These are phyloP conservation scores for Motacilla tschutschensis DNA, from an alignment of 2,113 vertebrate species.

Conservation along the genomic window DNA sequence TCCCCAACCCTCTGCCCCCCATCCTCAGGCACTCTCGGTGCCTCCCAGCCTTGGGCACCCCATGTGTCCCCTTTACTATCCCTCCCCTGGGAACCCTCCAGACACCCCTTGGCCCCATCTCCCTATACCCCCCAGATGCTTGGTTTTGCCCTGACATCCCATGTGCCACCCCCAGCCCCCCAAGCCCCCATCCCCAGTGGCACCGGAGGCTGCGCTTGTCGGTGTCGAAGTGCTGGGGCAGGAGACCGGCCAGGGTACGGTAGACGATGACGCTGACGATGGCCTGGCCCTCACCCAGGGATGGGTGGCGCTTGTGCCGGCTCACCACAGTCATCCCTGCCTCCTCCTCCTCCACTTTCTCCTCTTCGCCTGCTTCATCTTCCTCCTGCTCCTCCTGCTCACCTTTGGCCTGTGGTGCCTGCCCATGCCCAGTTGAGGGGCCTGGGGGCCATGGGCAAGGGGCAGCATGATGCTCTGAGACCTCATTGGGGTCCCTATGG, in stretches of 20 bases:
- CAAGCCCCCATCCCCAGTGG: not conserved
- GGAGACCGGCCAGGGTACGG: slow-evolving; percentile 84
- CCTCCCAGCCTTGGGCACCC: not conserved
- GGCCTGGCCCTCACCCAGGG: slow-evolving; percentile 78
- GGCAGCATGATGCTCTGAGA: not conserved
- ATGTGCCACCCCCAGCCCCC: not conserved
- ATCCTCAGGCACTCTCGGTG: not conserved
- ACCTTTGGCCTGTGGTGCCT: not conserved
- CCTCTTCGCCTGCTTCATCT: not conserved
- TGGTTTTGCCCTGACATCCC: not conserved
- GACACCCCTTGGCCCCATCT: not conserved
- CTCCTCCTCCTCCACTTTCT: not conserved
- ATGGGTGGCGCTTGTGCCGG: slow-evolving; percentile 79
- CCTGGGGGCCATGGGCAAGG: not conserved
- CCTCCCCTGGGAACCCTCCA: not conserved
- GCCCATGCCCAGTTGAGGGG: not conserved
- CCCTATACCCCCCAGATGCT: too few species aligned
- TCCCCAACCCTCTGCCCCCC: not conserved
- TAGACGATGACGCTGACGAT: slow-evolving; percentile 93
- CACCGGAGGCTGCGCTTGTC: slow-evolving; percentile 94
- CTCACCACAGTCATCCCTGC: slow-evolving; percentile 63
- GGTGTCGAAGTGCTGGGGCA: slow-evolving; percentile 88
- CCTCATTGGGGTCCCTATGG: not conserved
- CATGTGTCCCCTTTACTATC: not conserved
- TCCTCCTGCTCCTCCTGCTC: not conserved